phyloP scores from a whole-genome alignment of 2,888 invertebrate genomes.

The Xestia xanthographa region DNA sequence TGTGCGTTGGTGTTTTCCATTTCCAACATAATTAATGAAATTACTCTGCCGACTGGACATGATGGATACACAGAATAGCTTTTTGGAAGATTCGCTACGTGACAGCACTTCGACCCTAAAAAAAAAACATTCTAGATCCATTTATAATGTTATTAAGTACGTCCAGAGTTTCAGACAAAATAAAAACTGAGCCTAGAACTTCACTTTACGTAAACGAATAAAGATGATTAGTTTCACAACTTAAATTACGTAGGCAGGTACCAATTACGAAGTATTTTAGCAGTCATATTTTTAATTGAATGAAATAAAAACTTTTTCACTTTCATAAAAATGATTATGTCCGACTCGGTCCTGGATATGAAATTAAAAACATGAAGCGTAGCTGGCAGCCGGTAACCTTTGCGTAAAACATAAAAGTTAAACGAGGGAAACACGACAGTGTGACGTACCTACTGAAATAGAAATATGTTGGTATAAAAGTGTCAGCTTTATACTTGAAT shows the following conservation, averaged over 20 bases:
- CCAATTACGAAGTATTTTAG: slow-evolving; percentile 31
- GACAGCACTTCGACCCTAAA: slow-evolving; percentile 20
- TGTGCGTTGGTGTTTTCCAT: background rate
- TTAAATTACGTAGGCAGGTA: slow-evolving; percentile 18
- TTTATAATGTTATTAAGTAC: slow-evolving; percentile 24
- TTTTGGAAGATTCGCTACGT: slow-evolving; percentile 37
- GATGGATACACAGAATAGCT: slow-evolving; percentile 51
- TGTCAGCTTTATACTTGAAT: slow-evolving; percentile 24
- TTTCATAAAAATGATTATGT: slow-evolving; percentile 41
- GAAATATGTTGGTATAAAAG: slow-evolving; percentile 29
- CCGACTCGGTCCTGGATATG: slow-evolving; percentile 30
- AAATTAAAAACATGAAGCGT: slow-evolving; percentile 55
- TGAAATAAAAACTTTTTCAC: slow-evolving; percentile 47
- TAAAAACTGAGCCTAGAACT: slow-evolving; percentile 15
- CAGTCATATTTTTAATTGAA: slow-evolving; percentile 32
- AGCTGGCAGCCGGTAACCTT: slow-evolving; percentile 29
- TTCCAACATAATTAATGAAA: slow-evolving; percentile 32
- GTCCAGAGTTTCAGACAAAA: slow-evolving; percentile 20
- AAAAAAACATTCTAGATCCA: slow-evolving; percentile 36
- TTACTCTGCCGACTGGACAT: slow-evolving; percentile 14
- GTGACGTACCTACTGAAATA: slow-evolving; percentile 32
- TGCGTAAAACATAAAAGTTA: slow-evolving; percentile 55
- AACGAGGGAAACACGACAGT: slow-evolving; percentile 47
- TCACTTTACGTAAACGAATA: slow-evolving; percentile 31
- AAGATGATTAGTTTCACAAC: slow-evolving; percentile 37